A percentile compares a stretch with the other conserved stretches of the same genome.
Evolutionary conservation across 2,888 invertebrate genomes (phyloP).

Genomic region (Meloe dianella): DNA sequence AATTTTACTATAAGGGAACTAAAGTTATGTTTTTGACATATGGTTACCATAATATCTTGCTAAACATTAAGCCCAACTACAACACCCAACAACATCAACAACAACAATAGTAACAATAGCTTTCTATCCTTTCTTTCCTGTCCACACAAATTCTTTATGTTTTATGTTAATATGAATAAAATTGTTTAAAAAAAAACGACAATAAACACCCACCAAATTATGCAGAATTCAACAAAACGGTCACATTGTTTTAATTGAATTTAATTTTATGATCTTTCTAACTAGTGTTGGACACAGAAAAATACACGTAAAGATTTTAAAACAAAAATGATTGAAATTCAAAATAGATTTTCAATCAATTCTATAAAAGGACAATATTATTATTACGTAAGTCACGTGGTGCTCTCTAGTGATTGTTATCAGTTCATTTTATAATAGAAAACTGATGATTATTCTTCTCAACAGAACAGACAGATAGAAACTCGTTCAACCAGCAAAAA

Average conservation of each 20-base stretch:
- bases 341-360: background rate
- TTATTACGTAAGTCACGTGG: too few species aligned
- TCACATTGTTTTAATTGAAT: background rate
- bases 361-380: too few species aligned
- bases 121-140: background rate
- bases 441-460: too few species aligned
- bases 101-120: background rate
- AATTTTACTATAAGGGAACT: background rate
- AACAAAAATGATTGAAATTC: background rate
- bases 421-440: too few species aligned
- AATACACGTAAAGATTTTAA: background rate
- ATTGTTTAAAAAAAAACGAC: background rate
- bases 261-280: too few species aligned
- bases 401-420: too few species aligned
- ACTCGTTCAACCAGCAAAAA: too few species aligned
- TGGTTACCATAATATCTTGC: conserved; percentile 43
- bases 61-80: conserved; percentile 23
- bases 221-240: background rate
- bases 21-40: conserved; percentile 38
- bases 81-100: background rate
- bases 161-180: background rate
- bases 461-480: too few species aligned
- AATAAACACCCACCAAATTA: background rate
- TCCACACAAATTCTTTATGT: background rate
- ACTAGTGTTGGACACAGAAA: too few species aligned